Evolutionary conservation across 1,140 invertebrate species (phyloP).

Genomic region (Drosophila pseudoananassae): DNA sequence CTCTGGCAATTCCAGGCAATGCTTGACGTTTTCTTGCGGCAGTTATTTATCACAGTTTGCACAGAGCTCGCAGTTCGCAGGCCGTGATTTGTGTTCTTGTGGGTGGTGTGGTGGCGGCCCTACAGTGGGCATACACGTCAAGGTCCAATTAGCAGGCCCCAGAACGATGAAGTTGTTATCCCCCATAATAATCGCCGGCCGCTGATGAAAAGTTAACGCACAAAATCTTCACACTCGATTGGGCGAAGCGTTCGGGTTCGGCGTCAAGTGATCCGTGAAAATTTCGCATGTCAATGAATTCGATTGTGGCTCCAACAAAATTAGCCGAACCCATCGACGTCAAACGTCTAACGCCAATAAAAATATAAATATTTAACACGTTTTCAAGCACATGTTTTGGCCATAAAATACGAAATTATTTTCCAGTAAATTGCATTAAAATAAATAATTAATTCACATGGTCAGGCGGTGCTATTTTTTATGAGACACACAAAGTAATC

Average conservation of each 20-base stretch:
- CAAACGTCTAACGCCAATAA: conserved; percentile 13
- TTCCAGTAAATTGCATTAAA: conserved; percentile 33
- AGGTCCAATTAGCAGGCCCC: conserved; percentile 65
- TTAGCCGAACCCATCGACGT: conserved; percentile 47
- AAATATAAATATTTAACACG: conserved; percentile 25
- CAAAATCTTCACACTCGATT: conserved; percentile 70
- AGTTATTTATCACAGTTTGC: conserved; percentile 70
- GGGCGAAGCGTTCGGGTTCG: conserved; percentile 14
- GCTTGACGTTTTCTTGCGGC: conserved; percentile 56
- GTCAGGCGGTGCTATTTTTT: conserved; percentile 7
- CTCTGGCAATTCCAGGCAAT: conserved; percentile 27
- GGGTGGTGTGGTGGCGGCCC: conserved; percentile 3
- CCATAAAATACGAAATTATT: conserved; percentile 15
- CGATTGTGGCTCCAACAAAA: conserved; percentile 50
- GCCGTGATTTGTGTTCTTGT: conserved; percentile 64
- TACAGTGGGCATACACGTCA: conserved; percentile 47
- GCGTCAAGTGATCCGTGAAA: conserved; percentile 67
- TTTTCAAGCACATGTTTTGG: conserved; percentile 15
- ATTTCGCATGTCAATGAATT: conserved; percentile 75
- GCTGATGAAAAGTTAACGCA: conserved; percentile 59
- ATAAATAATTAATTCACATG: conserved; percentile 35
- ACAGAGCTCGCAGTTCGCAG: conserved; percentile 15
- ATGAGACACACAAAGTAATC: background rate
- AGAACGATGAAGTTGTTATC: conserved; percentile 57
- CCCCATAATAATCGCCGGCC: conserved; percentile 36